phyloP scores from a whole-genome alignment of 2,888 invertebrate genomes.

The Caenorhabditis imperialis region DNA sequence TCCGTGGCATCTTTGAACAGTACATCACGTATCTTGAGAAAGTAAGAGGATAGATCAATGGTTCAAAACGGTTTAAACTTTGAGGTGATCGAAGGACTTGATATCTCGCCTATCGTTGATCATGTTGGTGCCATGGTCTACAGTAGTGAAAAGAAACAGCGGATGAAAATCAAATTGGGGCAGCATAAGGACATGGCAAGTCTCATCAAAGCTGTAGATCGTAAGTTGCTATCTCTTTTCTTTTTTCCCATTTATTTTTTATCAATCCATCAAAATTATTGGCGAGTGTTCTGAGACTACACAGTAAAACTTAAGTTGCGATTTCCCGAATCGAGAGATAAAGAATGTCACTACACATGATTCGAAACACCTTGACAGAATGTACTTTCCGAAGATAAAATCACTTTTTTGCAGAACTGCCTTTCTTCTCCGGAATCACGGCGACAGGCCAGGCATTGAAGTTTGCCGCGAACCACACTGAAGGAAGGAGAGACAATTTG shows the following conservation, averaged over 20 bases:
- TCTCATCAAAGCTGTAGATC: slow-evolving; percentile 33
- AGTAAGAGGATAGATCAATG: slow-evolving; percentile 15
- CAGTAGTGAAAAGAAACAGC: slow-evolving; percentile 49
- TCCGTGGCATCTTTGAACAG: slow-evolving; percentile 40
- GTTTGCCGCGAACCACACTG: slow-evolving; percentile 62
- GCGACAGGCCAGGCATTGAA: slow-evolving; percentile 69
- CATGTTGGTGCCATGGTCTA: slow-evolving; percentile 59
- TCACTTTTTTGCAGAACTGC: slow-evolving; percentile 49
- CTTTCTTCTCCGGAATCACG: slow-evolving; percentile 69
- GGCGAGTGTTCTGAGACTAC: no score
- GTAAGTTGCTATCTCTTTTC: slow-evolving; percentile 12
- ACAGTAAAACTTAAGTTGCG: background rate
- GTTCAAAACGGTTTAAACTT: slow-evolving; percentile 2
- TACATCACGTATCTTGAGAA: slow-evolving; percentile 47
- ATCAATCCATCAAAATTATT: no score
- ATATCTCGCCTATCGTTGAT: slow-evolving; percentile 45
- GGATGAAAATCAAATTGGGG: slow-evolving; percentile 51
- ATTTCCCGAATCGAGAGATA: slow-evolving; percentile 33
- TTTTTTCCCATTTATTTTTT: no score
- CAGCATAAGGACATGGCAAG: slow-evolving; percentile 35
- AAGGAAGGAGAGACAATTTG: slow-evolving; percentile 55
- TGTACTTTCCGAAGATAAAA: slow-evolving; percentile 32
- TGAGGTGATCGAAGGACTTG: slow-evolving; percentile 58
- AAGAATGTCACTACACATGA: slow-evolving; percentile 33
- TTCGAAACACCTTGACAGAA: slow-evolving; percentile 42